Base-by-base conservation (phyloP, 1,140 invertebrate genomes). In the Samia ricini region DNA sequence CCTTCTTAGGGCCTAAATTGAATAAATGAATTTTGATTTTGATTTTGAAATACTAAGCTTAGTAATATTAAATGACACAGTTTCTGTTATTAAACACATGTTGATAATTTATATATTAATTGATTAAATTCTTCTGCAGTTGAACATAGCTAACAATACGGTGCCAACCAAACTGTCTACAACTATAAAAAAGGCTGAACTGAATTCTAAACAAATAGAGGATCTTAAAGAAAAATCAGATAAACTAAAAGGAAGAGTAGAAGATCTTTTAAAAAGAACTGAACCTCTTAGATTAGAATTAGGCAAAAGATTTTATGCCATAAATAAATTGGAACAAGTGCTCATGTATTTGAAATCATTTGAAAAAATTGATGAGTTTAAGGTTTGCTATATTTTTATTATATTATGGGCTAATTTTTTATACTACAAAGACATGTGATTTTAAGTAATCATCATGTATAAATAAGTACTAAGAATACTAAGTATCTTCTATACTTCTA, bases 331-430 rank as follows among this genome's bases (percentile, higher is more conserved):
- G 23, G 83, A 91, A 72, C 79, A 81, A 57, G 77, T 85, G 4
- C 70, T 89, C 20, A 61, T 65, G 24, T 91, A 91, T 78, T 76
- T 91, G 42, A 88, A 87, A 64, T 85, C 87, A 23, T 88, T 87
- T 80, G 81, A 84, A 56, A 83, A 80, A 76, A 72, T 91, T 69
- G 83, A 91, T 56, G 82, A 87, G 23, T 36, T n/a, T 91, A 22
- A 84, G 88, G 90, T 91, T 23, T 49, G 63, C 56, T 58, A 29
- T 29, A 5, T 18, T 56, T 55, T 55, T 5, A 22, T 22, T 56
- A 33, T n/a, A 26, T 18, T 42, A 33, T 60, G 33, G 23, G 60
- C 52, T 59, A 50, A 64, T 51, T 15, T n/a, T 56, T 50, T 2
- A 52, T 3, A 36, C 7, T 36, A 36, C 33, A 36, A 15, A 15